Conservation (phyloP, 2,888 invertebrate genomes). For the Eristalinus sepulchralis region DNA sequence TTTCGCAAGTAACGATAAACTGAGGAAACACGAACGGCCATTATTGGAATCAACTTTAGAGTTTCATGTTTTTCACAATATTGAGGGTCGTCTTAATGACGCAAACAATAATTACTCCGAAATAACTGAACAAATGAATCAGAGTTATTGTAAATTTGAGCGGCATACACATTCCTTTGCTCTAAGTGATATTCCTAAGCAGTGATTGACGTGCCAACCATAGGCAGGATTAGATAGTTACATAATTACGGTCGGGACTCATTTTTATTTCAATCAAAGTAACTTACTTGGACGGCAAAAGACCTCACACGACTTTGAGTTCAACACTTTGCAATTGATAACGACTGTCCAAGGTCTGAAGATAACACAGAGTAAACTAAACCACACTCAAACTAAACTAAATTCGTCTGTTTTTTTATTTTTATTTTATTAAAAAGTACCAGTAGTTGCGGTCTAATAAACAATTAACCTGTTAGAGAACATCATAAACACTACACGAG, state of each 20-base stretch:
- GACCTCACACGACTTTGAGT: neutral
- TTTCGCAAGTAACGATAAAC: too few species aligned
- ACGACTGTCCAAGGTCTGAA: neutral
- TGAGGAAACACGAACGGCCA: too few species aligned
- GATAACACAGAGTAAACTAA: neutral
- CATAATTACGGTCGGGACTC: neutral
- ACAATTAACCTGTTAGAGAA: conserved; percentile 16
- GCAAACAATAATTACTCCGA: neutral
- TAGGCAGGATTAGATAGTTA: neutral
- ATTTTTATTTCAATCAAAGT: neutral
- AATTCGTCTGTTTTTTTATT: neutral
- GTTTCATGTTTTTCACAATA: too few species aligned
- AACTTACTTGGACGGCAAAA: neutral
- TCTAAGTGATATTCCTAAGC: neutral
- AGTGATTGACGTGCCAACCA: neutral
- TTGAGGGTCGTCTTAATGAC: too few species aligned
- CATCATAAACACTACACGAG: neutral
- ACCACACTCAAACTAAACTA: neutral
- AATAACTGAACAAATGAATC: neutral
- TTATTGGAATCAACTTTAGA: too few species aligned
- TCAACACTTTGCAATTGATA: conserved; percentile 15
- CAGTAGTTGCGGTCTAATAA: conserved; percentile 22
- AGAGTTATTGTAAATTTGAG: neutral
- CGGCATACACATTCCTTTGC: neutral
- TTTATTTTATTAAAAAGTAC: neutral